Percentiles rank a stretch among this genome's conserved stretches.
These are phyloP conservation scores for Hanleya hanleyi DNA, from an alignment of 2,888 invertebrate genomes.

Conservation along the genomic window DNA sequence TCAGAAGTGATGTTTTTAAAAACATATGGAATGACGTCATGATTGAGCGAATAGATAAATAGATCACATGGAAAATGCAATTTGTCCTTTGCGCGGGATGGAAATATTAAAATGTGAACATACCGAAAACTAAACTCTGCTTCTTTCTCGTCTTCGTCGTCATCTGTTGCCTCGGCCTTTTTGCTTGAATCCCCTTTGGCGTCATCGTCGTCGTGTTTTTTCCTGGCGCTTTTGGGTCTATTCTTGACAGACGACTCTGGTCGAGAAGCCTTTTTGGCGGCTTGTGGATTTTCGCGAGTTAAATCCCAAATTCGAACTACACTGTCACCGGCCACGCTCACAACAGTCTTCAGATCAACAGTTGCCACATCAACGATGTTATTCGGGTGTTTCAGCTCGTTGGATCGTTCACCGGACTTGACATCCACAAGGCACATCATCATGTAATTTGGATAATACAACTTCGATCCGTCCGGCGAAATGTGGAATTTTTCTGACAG, in stretches of 20 bases:
- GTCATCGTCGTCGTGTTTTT: neutral
- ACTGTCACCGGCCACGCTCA: slow-evolving; percentile 51
- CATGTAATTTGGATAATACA: slow-evolving; percentile 40
- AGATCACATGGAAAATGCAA: no score
- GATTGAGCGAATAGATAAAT: no score
- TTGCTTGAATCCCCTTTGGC: neutral
- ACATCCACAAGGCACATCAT: slow-evolving; percentile 36
- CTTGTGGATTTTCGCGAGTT: slow-evolving; percentile 10
- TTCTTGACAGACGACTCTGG: neutral
- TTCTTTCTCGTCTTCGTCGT: no score
- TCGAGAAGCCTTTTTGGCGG: neutral
- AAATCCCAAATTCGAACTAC: slow-evolving; percentile 56
- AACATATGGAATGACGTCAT: no score
- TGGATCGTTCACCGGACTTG: slow-evolving; percentile 30
- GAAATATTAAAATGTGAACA: no score
- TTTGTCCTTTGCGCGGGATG: no score
- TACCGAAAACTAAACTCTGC: no score
- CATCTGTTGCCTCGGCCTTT: neutral
- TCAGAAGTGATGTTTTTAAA: no score
- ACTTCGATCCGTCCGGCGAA: slow-evolving; percentile 37
- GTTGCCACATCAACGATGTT: slow-evolving; percentile 34
- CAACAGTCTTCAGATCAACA: slow-evolving; percentile 43
- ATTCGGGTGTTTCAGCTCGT: slow-evolving; percentile 38
- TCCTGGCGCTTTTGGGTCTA: neutral
- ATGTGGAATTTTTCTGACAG: slow-evolving; percentile 14